Evolutionary conservation across 2,888 invertebrate genomes (phyloP).

Genomic region (Apomyelois bistriatella): DNA sequence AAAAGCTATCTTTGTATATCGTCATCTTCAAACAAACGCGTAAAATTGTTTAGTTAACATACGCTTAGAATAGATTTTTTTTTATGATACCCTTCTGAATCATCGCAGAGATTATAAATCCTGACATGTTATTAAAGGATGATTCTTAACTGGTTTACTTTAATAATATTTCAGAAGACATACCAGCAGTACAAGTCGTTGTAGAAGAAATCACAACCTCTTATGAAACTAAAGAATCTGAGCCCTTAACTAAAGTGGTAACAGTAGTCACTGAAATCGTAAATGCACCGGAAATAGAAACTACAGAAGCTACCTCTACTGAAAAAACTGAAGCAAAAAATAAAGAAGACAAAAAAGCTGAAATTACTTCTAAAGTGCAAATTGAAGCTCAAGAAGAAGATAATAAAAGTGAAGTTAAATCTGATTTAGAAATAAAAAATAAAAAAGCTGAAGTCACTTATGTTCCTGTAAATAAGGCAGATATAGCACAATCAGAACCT

Average conservation of each 20-base stretch:
- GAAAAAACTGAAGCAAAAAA: not conserved
- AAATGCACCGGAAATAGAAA: too few relatives aligned
- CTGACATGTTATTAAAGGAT: too few relatives aligned
- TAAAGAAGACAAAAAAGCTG: too few relatives aligned
- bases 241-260: not conserved
- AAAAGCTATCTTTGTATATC: too few relatives aligned
- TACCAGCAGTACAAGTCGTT: slow-evolving; percentile 9
- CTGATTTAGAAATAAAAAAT: not conserved
- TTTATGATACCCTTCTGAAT: too few relatives aligned
- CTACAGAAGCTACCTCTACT: not conserved
- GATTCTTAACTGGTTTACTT: not conserved
- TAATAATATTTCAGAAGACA: slow-evolving; percentile 9
- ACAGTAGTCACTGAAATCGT: slow-evolving; percentile 15
- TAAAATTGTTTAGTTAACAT: too few relatives aligned
- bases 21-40: too few relatives aligned
- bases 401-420: too few relatives aligned
- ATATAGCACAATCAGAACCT: not conserved
- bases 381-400: too few relatives aligned
- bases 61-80: too few relatives aligned
- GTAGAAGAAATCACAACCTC: slow-evolving; percentile 11
- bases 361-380: too few relatives aligned
- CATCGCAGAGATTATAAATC: too few relatives aligned
- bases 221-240: not conserved
- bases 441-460: slow-evolving; percentile 10
- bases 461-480: not conserved